Base-by-base conservation (phyloP, 2,113 vertebrate species). In the Catharus minimus region DNA sequence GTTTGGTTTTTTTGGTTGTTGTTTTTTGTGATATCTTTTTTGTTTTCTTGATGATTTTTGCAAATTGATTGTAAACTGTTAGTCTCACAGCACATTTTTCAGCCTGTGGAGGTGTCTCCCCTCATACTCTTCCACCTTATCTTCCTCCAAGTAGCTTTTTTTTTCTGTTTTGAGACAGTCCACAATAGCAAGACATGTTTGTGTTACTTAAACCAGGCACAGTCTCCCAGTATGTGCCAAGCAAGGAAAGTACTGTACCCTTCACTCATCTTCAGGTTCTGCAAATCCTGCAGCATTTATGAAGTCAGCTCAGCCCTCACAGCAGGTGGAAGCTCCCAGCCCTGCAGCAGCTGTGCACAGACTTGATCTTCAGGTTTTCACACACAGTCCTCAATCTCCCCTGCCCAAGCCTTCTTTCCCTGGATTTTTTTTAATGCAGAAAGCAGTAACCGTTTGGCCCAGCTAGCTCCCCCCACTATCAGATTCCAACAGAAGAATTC, bases 401-500 rank as follows among this genome's bases (percentile, higher is more conserved):
- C 44, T 69, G 64, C 46, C 55, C 93, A 74, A 77, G 56, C 36
- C 73, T 88, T 66, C 82, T 82, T 76, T 49, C 76, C 66, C 44
- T 16, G 44, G 39, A 39, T 58, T 74, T 81, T 89, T 89, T 91
- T 71, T 11, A 76, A 82, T 84, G 67, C 13, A 55, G 94, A 94
- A 96, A 97, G 89, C n/a, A 82, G 26, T 69, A 94, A 86, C 68
- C 52, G 85, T 69, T 76, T 86, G 92, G 89, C 89, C 69, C 6
- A 4, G 26, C 26, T 47, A 84, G 83, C 49, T 39, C 22, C 67
- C 69, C 62, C 39, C 0, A 14, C 92, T 73, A 83, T 96, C 95
- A 79, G 93, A 93, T 93, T 94, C 78, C 82, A 75, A 11, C 1
- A 1, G 87, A 95, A 97, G 97, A 98, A 98, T 99, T 98, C 91